Conservation (phyloP, 2,888 invertebrate species). For the Oxyscelio sp. region DNA sequence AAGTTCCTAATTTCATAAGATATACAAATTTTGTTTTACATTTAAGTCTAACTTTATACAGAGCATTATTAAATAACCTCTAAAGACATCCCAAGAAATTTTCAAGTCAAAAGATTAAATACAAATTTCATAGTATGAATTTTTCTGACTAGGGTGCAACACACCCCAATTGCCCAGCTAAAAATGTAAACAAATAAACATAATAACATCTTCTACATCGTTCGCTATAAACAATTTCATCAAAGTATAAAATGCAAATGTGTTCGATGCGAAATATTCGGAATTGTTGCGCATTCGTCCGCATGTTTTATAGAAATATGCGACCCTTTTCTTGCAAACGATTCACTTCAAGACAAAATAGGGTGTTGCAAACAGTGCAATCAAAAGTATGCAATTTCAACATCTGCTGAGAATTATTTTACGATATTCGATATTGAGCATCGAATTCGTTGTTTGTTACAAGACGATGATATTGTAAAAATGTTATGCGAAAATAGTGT, state of each 20-base stretch:
- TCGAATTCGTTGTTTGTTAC: slow-evolving; percentile 28
- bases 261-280: slow-evolving; percentile 14
- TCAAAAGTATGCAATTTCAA: slow-evolving; percentile 8
- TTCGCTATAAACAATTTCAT: slow-evolving; percentile 43
- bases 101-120: too few species aligned
- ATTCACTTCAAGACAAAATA: background rate
- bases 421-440: slow-evolving; percentile 21
- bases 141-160: too few species aligned
- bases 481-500: slow-evolving; percentile 19
- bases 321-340: slow-evolving; percentile 12
- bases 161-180: too few species aligned
- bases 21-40: too few species aligned
- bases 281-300: slow-evolving; percentile 39
- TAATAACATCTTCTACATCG: too few species aligned
- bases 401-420: slow-evolving; percentile 33
- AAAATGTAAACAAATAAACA: too few species aligned
- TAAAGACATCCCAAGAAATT: too few species aligned
- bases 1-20: too few species aligned
- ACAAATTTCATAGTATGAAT: too few species aligned
- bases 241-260: slow-evolving; percentile 56
- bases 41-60: too few species aligned
- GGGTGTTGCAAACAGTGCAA: slow-evolving; percentile 20
- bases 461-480: slow-evolving; percentile 15
- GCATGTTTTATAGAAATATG: slow-evolving; percentile 41
- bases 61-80: too few species aligned